Evolutionary conservation across 2,888 invertebrate genomes (phyloP).

Genomic region (Trichogramma evanescens): DNA sequence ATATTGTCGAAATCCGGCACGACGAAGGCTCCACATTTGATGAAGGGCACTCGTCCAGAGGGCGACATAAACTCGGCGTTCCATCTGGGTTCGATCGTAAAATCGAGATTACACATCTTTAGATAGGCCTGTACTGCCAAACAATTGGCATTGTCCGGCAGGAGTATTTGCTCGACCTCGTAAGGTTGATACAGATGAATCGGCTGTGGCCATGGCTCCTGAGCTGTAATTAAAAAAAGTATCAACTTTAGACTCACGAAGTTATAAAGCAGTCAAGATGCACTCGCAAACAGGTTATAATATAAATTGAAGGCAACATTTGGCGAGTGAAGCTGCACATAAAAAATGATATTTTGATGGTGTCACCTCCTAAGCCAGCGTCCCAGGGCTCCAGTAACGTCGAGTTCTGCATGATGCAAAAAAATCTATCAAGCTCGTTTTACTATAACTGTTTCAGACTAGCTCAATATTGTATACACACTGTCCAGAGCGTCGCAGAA

Average conservation of each 20-base stretch:
- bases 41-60: conserved; percentile 84
- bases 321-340: not conserved
- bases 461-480: not conserved
- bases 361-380: conserved; percentile 28
- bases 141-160: conserved; percentile 91
- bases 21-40: conserved; percentile 82
- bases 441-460: not conserved
- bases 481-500: not conserved
- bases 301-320: too few species aligned
- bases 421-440: not conserved
- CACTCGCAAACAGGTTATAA: too few species aligned
- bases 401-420: conserved; percentile 12
- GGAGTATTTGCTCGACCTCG: conserved; percentile 86
- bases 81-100: conserved; percentile 70
- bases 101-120: conserved; percentile 84
- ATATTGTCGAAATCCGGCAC: conserved; percentile 88
- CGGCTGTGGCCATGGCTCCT: conserved; percentile 86
- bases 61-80: conserved; percentile 98
- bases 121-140: conserved; percentile 88
- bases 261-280: too few species aligned
- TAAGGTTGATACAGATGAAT: conserved; percentile 82
- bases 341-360: not conserved
- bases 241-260: too few species aligned
- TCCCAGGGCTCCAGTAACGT: conserved; percentile 10
- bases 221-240: conserved; percentile 54